Evolutionary conservation across 1,140 invertebrate species (phyloP).

Genomic region (Procambarus clarkii): DNA sequence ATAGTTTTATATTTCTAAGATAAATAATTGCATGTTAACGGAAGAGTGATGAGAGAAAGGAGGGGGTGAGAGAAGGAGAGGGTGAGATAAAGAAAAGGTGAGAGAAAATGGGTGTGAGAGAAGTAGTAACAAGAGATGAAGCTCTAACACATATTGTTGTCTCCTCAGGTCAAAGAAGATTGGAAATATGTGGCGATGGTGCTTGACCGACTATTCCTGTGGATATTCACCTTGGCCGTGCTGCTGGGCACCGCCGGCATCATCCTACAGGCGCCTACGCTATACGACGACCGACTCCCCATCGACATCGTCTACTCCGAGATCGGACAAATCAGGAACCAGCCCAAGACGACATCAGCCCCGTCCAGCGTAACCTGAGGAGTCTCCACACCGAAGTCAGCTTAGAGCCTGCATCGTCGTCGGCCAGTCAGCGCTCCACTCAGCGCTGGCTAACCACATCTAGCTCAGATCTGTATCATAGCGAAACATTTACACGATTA

Average conservation of each 20-base stretch:
- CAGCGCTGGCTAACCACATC: background rate
- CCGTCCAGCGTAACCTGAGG: conserved; percentile 36
- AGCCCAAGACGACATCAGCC: conserved; percentile 15
- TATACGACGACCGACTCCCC: conserved; percentile 91
- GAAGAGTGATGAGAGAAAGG: too few relatives aligned
- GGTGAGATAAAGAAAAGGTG: too few relatives aligned
- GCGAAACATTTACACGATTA: background rate
- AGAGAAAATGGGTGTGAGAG: too few relatives aligned
- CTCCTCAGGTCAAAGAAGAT: conserved; percentile 75
- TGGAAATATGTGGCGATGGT: conserved; percentile 84
- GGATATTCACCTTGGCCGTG: conserved; percentile 80
- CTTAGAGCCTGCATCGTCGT: background rate
- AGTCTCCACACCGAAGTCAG: background rate
- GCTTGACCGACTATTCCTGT: conserved; percentile 81
- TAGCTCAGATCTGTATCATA: background rate
- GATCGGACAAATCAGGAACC: conserved; percentile 48
- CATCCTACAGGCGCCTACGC: conserved; percentile 92
- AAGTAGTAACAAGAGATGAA: too few relatives aligned
- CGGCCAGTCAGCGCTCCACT: background rate
- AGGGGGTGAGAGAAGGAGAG: too few relatives aligned
- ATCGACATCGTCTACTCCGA: conserved; percentile 75
- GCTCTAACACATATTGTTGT: too few relatives aligned
- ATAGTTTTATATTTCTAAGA: too few relatives aligned
- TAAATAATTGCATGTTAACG: too few relatives aligned
- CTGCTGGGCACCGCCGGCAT: conserved; percentile 93